These are phyloP conservation scores for Leptothorax acervorum DNA, from an alignment of 2,888 invertebrate species.

Conservation along the genomic window DNA sequence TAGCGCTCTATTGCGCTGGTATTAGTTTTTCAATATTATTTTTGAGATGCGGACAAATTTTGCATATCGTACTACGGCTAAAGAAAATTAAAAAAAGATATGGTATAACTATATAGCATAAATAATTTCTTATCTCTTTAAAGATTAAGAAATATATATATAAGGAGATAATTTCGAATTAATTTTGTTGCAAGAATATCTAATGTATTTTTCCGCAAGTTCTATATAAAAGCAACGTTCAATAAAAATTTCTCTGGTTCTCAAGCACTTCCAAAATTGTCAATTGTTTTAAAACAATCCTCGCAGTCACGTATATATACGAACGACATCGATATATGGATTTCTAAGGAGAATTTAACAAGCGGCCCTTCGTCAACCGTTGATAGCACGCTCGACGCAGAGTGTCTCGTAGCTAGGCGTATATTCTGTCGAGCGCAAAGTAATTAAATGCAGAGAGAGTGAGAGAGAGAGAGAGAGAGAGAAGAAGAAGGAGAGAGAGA, in stretches of 20 bases:
- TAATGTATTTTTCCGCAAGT: not conserved
- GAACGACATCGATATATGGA: constrained; percentile 59
- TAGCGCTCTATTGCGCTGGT: not conserved
- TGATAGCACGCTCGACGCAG: constrained; percentile 71
- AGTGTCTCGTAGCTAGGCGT: constrained; percentile 70
- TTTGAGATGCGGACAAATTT: constrained; percentile 1
- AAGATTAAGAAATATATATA: not conserved
- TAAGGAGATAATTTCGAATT: not conserved
- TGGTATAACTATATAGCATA: not conserved
- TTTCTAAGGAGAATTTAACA: constrained; percentile 74
- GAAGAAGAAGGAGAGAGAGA: constrained; percentile 18
- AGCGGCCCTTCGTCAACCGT: constrained; percentile 74
- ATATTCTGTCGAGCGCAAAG: constrained; percentile 74
- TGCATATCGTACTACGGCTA: not conserved
- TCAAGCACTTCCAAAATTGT: constrained; percentile 3
- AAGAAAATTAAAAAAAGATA: not conserved
- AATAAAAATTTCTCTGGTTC: not conserved
- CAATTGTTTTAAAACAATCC: not conserved
- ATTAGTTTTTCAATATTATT: constrained; percentile 19
- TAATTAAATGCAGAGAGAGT: constrained; percentile 79
- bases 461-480: no score
- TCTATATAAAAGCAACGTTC: not conserved
- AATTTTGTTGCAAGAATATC: not conserved
- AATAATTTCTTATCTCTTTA: not conserved
- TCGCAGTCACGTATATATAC: not conserved